Conservation (phyloP, 2,888 invertebrate species). For the Agrochola litura region DNA sequence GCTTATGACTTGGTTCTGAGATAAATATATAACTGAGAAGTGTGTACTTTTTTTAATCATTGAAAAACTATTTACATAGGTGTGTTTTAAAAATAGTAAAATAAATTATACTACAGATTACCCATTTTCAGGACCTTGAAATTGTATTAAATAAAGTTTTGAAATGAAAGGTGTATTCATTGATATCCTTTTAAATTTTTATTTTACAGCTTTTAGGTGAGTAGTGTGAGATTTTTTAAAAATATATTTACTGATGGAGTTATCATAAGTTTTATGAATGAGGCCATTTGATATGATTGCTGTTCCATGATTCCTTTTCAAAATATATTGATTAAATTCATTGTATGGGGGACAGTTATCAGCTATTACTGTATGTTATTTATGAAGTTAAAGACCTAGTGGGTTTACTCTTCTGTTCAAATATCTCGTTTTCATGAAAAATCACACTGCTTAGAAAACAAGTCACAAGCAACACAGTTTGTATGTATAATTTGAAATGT, state of each 20-base stretch:
- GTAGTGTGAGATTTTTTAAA: constrained; percentile 61
- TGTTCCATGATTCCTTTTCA: constrained; percentile 61
- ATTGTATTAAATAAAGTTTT: constrained; percentile 75
- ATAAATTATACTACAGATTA: constrained; percentile 25
- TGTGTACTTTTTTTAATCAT: constrained; percentile 27
- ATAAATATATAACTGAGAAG: constrained; percentile 21
- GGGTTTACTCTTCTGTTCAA: background rate
- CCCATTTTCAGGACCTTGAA: constrained; percentile 56
- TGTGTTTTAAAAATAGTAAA: constrained; percentile 36
- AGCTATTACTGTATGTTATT: constrained; percentile 19
- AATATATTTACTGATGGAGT: constrained; percentile 41
- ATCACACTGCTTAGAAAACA: constrained; percentile 18
- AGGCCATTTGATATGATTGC: constrained; percentile 74
- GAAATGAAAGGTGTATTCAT: constrained; percentile 77
- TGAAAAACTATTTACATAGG: constrained; percentile 35
- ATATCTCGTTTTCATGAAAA: background rate
- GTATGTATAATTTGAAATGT: constrained; percentile 41
- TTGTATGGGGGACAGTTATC: constrained; percentile 57
- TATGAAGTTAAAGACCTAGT: constrained; percentile 4
- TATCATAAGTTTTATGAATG: constrained; percentile 62
- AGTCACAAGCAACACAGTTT: constrained; percentile 20
- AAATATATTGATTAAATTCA: constrained; percentile 73
- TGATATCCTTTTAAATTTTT: constrained; percentile 69
- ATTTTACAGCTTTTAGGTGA: constrained; percentile 68
- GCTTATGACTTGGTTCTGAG: constrained; percentile 18